A percentile compares a stretch with the other conserved stretches of the same genome.
Conservation (phyloP, 2,797 vertebrate genomes). For the Ctenosaura bakeri region DNA sequence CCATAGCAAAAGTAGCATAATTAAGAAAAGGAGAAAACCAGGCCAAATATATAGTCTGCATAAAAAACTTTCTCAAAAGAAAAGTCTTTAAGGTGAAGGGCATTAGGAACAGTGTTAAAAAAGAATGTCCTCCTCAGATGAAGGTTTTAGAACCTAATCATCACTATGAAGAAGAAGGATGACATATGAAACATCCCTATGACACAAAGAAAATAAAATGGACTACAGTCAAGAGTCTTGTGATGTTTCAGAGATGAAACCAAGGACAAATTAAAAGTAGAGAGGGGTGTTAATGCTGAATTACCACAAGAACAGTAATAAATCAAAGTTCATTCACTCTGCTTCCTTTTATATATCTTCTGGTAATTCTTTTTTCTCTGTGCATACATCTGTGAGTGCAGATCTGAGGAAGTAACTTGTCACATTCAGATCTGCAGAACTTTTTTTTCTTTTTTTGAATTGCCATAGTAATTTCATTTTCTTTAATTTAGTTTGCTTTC, state of each 20-base stretch:
- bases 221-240: slow-evolving; percentile 60
- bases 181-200: slow-evolving; percentile 27
- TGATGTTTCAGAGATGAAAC: slow-evolving; percentile 60
- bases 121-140: background rate
- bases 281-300: slow-evolving; percentile 45
- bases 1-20: background rate
- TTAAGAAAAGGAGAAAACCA: background rate
- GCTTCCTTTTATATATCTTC: slow-evolving; percentile 45
- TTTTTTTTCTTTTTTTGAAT: slow-evolving; percentile 28
- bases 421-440: slow-evolving; percentile 7
- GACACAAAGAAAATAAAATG: slow-evolving; percentile 55
- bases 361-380: slow-evolving; percentile 33
- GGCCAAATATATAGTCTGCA: background rate
- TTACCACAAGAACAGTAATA: slow-evolving; percentile 47
- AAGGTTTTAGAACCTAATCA: background rate
- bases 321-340: slow-evolving; percentile 47
- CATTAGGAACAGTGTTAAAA: too few species aligned
- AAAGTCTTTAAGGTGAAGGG: background rate
- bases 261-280: slow-evolving; percentile 60
- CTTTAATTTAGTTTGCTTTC: slow-evolving; percentile 43
- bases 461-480: slow-evolving; percentile 33
- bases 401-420: slow-evolving; percentile 30
- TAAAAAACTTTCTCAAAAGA: background rate
- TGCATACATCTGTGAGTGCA: slow-evolving; percentile 55
- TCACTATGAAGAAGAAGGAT: slow-evolving; percentile 2